Conservation (phyloP, 2,113 vertebrate genomes). For the Albula glossodonta region DNA sequence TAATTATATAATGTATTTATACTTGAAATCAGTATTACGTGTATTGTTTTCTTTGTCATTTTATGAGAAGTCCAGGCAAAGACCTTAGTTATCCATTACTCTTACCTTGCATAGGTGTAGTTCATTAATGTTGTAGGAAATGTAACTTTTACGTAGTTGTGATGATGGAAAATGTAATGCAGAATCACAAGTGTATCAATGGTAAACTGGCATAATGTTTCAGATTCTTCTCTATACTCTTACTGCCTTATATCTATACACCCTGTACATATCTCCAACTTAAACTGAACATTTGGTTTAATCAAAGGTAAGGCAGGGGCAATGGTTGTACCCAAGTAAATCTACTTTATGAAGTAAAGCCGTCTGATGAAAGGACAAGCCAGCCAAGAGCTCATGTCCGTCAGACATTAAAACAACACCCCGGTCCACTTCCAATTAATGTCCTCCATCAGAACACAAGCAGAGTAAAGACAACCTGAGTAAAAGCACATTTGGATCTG, state of each 20-base stretch:
- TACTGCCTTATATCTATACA: not conserved
- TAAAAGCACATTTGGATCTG: constrained; percentile 70
- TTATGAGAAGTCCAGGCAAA: too few relatives aligned
- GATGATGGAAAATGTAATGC: too few relatives aligned
- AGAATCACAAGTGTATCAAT: not conserved
- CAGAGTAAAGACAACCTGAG: constrained; percentile 23
- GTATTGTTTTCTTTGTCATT: too few relatives aligned
- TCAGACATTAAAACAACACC: constrained; percentile 56
- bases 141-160: too few relatives aligned
- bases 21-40: too few relatives aligned
- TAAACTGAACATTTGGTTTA: not conserved
- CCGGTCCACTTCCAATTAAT: constrained; percentile 56
- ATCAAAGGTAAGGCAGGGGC: not conserved
- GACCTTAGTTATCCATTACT: too few relatives aligned
- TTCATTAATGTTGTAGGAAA: too few relatives aligned
- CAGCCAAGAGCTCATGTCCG: not conserved
- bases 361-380: not conserved
- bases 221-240: not conserved
- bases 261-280: not conserved
- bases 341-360: constrained; percentile 3
- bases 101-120: too few relatives aligned
- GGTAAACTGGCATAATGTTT: not conserved
- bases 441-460: constrained; percentile 31
- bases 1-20: too few relatives aligned
- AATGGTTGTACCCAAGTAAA: not conserved